Percentiles rank a stretch among this genome's conserved stretches.
phyloP scores from a whole-genome alignment of 2,113 vertebrate genomes.

The Eublepharis macularius region DNA sequence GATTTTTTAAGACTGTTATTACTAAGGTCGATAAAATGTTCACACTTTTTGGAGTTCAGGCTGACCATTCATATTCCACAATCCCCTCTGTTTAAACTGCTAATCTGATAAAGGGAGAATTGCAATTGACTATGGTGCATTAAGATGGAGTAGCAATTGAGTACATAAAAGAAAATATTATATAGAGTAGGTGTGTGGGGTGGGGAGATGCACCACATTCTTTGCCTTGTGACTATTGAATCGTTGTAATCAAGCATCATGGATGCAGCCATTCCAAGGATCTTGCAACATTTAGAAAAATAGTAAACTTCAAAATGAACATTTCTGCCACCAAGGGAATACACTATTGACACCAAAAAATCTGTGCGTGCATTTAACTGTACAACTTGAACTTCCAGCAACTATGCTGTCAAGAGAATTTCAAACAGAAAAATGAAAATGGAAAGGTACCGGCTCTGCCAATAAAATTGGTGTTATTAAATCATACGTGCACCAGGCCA shows the following conservation, averaged over 20 bases:
- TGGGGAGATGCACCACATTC: background rate
- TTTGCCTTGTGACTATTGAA: background rate
- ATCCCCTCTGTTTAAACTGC: background rate
- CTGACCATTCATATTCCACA: background rate
- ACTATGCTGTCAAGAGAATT: no score
- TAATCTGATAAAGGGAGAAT: background rate
- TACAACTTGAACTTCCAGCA: no score
- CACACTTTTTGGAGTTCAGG: background rate
- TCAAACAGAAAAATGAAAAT: no score
- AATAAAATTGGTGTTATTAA: no score
- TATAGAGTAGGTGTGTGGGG: rapidly evolving
- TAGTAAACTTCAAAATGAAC: background rate
- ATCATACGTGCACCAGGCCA: no score
- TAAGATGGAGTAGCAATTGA: background rate
- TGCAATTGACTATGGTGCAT: background rate
- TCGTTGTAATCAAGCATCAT: background rate
- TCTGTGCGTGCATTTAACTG: no score
- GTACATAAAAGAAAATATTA: background rate
- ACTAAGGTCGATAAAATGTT: background rate
- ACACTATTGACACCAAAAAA: background rate
- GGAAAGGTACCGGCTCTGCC: no score
- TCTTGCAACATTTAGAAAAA: background rate
- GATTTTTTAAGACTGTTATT: background rate
- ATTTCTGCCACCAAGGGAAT: background rate
- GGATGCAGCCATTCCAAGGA: background rate